Conservation (phyloP, 2,888 invertebrate species). For the Nomada fabriciana region DNA sequence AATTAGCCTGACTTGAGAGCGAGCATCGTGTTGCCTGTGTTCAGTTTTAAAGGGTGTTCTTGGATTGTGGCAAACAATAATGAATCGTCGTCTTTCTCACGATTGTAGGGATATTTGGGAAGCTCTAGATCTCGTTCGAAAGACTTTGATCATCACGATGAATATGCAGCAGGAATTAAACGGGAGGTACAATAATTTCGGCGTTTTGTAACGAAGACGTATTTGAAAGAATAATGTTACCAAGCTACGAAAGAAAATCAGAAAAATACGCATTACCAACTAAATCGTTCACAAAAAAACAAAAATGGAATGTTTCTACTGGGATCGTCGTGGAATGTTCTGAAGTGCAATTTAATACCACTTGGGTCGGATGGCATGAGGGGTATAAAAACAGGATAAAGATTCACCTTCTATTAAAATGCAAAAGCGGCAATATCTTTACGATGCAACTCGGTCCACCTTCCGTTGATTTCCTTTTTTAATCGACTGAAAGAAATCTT, state of each 20-base stretch:
- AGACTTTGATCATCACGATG: not conserved
- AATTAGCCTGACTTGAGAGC: constrained; percentile 36
- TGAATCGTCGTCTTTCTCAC: constrained; percentile 25
- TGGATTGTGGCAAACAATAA: constrained; percentile 6
- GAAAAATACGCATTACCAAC: constrained; percentile 46
- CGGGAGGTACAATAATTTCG: not conserved
- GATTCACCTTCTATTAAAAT: not conserved
- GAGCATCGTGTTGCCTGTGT: constrained; percentile 3
- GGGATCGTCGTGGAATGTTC: constrained; percentile 35
- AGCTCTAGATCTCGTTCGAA: constrained; percentile 18
- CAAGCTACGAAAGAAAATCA: constrained; percentile 26
- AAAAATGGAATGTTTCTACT: constrained; percentile 60
- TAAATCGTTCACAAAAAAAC: constrained; percentile 29
- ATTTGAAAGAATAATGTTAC: constrained; percentile 14
- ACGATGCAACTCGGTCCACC: not conserved
- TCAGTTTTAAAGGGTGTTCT: constrained; percentile 15
- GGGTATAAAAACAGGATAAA: not conserved
- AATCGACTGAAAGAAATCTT: not conserved
- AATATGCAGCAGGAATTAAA: not conserved
- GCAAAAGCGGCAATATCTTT: not conserved
- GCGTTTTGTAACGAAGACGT: constrained; percentile 23
- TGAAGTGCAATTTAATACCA: not conserved
- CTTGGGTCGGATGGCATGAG: not conserved
- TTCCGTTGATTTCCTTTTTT: not conserved
- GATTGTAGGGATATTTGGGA: constrained; percentile 6